Conservation (phyloP, 2,113 vertebrate genomes). For the Brachypodius melanocephalos region DNA sequence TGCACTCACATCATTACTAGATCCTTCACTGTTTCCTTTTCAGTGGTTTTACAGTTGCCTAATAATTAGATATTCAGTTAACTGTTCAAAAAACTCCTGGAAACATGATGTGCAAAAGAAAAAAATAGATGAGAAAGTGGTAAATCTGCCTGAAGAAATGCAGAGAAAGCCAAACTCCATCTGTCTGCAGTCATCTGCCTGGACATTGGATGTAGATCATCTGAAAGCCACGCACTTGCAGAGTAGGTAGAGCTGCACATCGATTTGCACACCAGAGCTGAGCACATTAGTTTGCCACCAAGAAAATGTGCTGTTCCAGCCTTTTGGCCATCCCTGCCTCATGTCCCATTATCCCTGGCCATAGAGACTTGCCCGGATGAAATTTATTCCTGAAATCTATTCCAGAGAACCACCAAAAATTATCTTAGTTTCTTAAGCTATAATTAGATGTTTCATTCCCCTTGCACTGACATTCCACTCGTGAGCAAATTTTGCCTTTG, state of each 20-base stretch:
- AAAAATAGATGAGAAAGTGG: background rate
- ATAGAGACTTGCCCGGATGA: background rate
- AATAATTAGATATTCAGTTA: background rate
- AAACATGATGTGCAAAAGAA: background rate
- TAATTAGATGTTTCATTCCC: background rate
- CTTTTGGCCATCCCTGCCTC: background rate
- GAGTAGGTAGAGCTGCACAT: background rate
- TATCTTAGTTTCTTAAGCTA: background rate
- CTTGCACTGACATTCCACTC: background rate
- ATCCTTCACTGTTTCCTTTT: slow-evolving; percentile 17
- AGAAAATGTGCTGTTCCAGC: background rate
- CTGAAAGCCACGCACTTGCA: background rate
- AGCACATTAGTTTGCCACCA: background rate
- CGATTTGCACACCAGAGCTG: background rate
- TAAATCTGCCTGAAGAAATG: background rate
- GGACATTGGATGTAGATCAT: background rate
- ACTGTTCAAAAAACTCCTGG: background rate
- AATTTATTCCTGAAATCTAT: background rate
- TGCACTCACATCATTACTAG: background rate
- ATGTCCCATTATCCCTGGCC: background rate
- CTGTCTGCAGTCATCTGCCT: background rate
- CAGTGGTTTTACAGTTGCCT: slow-evolving; percentile 3
- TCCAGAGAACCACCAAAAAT: background rate
- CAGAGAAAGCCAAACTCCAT: background rate
- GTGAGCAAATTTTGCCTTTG: background rate